Conservation (phyloP, 2,888 invertebrate species). For the Chymomyza amoena region DNA sequence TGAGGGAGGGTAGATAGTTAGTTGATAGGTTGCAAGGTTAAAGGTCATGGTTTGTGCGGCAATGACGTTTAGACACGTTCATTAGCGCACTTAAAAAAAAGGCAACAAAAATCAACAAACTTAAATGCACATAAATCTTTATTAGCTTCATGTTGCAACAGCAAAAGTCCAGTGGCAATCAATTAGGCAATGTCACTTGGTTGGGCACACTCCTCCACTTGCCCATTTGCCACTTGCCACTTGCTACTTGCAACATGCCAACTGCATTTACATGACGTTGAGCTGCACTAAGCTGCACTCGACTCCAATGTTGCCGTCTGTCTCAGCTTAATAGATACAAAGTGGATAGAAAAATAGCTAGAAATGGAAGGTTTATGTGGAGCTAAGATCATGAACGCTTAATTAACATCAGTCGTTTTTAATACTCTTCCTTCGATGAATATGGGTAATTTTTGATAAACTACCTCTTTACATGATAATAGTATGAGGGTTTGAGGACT, state of each 20-base stretch:
- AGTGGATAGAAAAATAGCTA: constrained; percentile 5
- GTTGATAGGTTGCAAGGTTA: not conserved
- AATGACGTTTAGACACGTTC: not conserved
- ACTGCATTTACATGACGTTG: constrained; percentile 24
- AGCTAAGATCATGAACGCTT: no score
- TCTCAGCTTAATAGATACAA: constrained; percentile 9
- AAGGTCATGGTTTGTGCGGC: not conserved
- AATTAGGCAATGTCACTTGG: constrained; percentile 48
- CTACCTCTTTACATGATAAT: no score
- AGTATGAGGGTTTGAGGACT: no score
- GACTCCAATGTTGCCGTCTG: not conserved
- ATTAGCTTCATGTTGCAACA: constrained; percentile 49
- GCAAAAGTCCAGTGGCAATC: constrained; percentile 35
- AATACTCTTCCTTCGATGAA: no score
- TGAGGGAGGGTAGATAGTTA: not conserved
- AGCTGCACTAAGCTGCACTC: not conserved
- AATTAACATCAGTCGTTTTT: no score
- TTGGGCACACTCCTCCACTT: constrained; percentile 11
- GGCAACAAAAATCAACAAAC: constrained; percentile 20
- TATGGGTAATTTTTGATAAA: no score
- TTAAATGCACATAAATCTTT: constrained; percentile 51
- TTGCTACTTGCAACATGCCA: not conserved
- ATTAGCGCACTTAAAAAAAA: constrained; percentile 37
- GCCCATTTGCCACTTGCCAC: not conserved
- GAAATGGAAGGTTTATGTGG: not conserved